These are phyloP conservation scores for Leptarthrus brevirostris DNA, from an alignment of 2,888 invertebrate species.

Conservation along the genomic window DNA sequence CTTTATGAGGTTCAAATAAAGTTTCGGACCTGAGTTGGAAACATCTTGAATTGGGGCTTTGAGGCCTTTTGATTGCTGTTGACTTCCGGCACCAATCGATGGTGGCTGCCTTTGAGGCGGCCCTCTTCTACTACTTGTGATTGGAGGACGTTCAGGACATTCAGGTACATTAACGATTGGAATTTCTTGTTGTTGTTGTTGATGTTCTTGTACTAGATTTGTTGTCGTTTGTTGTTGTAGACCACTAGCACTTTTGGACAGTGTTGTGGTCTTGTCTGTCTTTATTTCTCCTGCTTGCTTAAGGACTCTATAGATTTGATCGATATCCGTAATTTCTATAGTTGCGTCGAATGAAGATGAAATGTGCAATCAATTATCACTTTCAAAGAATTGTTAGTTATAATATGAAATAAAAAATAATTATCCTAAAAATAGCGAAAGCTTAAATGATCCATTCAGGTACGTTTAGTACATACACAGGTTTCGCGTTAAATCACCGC, in stretches of 20 bases:
- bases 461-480: neutral
- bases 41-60: slow-evolving; percentile 69
- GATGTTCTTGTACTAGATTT: slow-evolving; percentile 30
- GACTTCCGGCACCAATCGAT: slow-evolving; percentile 58
- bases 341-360: slow-evolving; percentile 23
- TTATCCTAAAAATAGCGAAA: neutral
- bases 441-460: slow-evolving; percentile 1
- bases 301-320: slow-evolving; percentile 94
- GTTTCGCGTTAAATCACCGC: slow-evolving; percentile 1
- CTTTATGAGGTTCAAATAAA: slow-evolving; percentile 6
- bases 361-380: slow-evolving; percentile 27
- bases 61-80: slow-evolving; percentile 67
- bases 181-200: slow-evolving; percentile 60
- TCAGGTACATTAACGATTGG: slow-evolving; percentile 66
- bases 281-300: slow-evolving; percentile 91
- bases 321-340: slow-evolving; percentile 74
- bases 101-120: slow-evolving; percentile 46
- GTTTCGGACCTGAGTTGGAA: slow-evolving; percentile 67
- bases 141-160: slow-evolving; percentile 58
- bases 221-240: slow-evolving; percentile 38
- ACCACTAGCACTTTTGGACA: neutral
- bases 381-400: neutral
- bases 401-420: neutral
- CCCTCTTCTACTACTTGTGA: slow-evolving; percentile 41
- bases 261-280: slow-evolving; percentile 51